Evolutionary conservation across 1,140 invertebrate species (phyloP).

Genomic region (Oreohelix idahoensis): DNA sequence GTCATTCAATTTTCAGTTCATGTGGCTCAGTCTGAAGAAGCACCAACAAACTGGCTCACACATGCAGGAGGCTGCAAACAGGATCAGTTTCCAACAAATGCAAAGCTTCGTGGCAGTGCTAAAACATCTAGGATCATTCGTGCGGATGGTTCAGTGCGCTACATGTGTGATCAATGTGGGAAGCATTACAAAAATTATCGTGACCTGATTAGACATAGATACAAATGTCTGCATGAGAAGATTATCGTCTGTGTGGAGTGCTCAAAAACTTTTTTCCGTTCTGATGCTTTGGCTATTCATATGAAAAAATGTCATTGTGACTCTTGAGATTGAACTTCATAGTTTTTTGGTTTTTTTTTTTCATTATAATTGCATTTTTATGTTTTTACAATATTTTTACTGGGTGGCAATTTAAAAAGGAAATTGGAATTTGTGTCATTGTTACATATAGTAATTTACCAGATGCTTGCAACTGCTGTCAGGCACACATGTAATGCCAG

Average conservation of each 20-base stretch:
- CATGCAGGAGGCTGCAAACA: not conserved
- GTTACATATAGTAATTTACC: too few species aligned
- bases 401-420: too few species aligned
- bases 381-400: too few species aligned
- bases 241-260: conserved; percentile 10
- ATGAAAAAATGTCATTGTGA: conserved; percentile 13
- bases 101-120: not conserved
- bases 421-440: too few species aligned
- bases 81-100: not conserved
- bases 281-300: conserved; percentile 19
- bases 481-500: too few species aligned
- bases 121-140: conserved; percentile 3
- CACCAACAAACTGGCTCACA: not conserved
- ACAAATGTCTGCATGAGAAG: conserved; percentile 16
- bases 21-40: not conserved
- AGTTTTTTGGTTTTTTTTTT: not conserved
- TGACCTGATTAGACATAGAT: conserved; percentile 11
- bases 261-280: conserved; percentile 27
- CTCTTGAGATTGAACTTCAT: not conserved
- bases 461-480: too few species aligned
- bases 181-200: conserved; percentile 25
- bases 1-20: conserved; percentile 29
- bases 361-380: not conserved
- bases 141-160: conserved; percentile 19
- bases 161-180: conserved; percentile 20